Base-by-base conservation (phyloP, 2,888 invertebrate genomes). In the Drosophila flavopinicola region DNA sequence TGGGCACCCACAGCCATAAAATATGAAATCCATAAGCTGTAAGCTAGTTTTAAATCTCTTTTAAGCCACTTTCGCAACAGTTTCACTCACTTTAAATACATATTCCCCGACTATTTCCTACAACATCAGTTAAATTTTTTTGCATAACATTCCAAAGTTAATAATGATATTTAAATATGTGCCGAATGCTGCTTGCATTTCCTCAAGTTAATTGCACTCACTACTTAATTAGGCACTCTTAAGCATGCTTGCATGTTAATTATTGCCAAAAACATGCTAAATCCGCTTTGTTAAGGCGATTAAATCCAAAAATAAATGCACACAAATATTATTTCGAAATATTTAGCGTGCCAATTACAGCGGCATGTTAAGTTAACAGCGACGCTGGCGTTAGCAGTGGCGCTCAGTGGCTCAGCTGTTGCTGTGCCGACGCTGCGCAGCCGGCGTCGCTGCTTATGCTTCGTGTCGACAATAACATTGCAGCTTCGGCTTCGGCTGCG, bases 241-340 rank as follows among this genome's bases (percentile, higher is more conserved):
- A 57, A 57, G 57, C 44, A 52, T 39, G 56, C 13, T 52, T 52
- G 52, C 70, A 64, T 45, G 75, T 57, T 63, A 75, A 75, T 69
- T 69, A 53, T 23, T 15, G 48, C 11, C 63, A 30, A 54, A 68
- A 39, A 56, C 68, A 73, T 70, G 70, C 71, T 57, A 56, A 53
- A 30, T 20, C 11, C 45, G 20, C 41, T 63, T 39, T 45, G 48
- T 61, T 56, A 45, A 45, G 41, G 37, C 29, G 11, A 33, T 32
- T 44, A 39, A 53, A 38, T 30, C 23, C 44, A 25, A 20, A 71
- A 45, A 25, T 41, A 51, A 49, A 47, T 49, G 27, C 37, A 49
- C 13, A n/a, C 17, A 53, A 45, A 35, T 38, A 51, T 23, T 20
- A 44, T 67, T 35, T 33, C 17, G 15, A 49, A 41, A 32, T 15